Evolutionary conservation across 2,113 vertebrate genomes (phyloP).

Genomic region (Pagrus major): DNA sequence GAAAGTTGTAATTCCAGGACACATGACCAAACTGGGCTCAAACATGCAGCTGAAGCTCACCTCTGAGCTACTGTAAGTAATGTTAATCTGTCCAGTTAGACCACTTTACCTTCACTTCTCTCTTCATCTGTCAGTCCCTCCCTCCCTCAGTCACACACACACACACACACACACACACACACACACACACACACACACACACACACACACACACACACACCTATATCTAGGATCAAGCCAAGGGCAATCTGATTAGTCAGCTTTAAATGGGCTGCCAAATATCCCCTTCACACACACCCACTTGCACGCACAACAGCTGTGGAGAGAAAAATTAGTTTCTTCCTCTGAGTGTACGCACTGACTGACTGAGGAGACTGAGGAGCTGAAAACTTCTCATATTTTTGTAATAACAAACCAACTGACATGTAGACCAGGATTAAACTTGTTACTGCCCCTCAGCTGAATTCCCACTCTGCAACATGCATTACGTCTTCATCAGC

Average conservation of each 20-base stretch:
- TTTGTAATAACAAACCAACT: not conserved
- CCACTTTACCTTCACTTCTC: constrained; percentile 38
- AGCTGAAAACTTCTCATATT: not conserved
- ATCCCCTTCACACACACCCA: constrained; percentile 61
- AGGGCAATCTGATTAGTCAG: constrained; percentile 78
- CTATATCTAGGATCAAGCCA: constrained; percentile 52
- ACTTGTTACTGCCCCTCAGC: not conserved
- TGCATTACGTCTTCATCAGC: constrained; percentile 39
- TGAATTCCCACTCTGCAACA: not conserved
- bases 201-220: constrained; percentile 35
- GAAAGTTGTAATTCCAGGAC: not conserved
- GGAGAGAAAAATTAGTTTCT: not conserved
- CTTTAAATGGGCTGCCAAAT: constrained; percentile 70
- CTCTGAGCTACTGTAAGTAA: constrained; percentile 7
- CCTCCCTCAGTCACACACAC: constrained; percentile 5
- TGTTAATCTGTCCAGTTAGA: constrained; percentile 41
- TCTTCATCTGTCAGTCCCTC: constrained; percentile 18
- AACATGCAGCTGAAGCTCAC: constrained; percentile 1
- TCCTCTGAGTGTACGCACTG: not conserved
- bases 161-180: constrained; percentile 27
- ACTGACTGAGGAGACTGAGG: not conserved
- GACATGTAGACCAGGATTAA: not conserved
- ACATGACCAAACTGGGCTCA: not conserved
- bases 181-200: constrained; percentile 35
- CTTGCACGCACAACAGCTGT: constrained; percentile 46